Evolutionary conservation across 2,113 vertebrate genomes (phyloP).

Genomic region (Crotalus helleri): DNA sequence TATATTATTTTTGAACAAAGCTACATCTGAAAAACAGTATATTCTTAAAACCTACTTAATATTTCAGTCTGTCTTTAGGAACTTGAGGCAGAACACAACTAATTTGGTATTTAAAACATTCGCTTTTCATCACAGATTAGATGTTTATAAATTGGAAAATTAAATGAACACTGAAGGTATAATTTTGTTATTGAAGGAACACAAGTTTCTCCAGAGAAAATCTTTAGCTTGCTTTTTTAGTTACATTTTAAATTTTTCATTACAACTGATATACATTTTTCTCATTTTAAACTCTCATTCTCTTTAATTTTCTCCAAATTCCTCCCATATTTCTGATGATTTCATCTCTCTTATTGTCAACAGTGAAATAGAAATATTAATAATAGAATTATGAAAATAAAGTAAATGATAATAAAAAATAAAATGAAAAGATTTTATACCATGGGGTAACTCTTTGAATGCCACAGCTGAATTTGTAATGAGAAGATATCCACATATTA

Average conservation of each 20-base stretch:
- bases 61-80: not conserved
- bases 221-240: not conserved
- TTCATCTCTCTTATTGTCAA: not conserved
- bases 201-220: not conserved
- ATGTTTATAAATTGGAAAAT: slow-evolving; percentile 13
- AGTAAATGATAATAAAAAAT: not conserved
- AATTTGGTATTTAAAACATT: slow-evolving; percentile 1
- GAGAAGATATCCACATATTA: not conserved
- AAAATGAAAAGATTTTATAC: not conserved
- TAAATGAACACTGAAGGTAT: slow-evolving; percentile 5
- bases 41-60: not conserved
- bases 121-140: slow-evolving; percentile 1
- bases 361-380: not conserved
- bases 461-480: not conserved
- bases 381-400: not conserved
- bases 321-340: not conserved
- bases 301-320: not conserved
- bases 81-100: not conserved
- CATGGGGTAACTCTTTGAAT: not conserved
- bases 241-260: not conserved
- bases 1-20: not conserved
- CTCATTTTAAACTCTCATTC: not conserved
- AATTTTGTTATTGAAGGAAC: not conserved
- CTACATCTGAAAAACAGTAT: not conserved
- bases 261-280: not conserved